Conservation (phyloP, 2,113 vertebrate species). For the Antechinus flavipes region DNA sequence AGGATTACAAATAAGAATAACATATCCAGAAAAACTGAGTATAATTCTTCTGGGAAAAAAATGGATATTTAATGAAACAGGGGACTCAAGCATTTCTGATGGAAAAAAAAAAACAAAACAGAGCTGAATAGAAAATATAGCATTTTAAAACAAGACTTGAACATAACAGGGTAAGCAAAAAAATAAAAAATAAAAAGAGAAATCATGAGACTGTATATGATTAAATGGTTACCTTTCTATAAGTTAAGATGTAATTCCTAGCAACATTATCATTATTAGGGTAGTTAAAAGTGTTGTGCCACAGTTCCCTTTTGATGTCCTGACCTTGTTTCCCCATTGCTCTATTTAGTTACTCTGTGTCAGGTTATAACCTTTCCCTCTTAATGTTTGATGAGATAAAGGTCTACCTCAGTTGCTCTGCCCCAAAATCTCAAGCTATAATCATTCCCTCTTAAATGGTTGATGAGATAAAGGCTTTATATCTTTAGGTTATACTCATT, state of each 20-base stretch:
- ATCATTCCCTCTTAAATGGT: no score
- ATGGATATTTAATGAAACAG: neutral
- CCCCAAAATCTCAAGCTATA: no score
- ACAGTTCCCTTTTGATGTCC: no score
- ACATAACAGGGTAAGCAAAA: neutral
- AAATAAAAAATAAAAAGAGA: neutral
- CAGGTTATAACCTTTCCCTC: no score
- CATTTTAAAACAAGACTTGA: neutral
- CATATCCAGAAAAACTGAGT: neutral
- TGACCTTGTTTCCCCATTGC: no score
- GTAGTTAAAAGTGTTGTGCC: neutral
- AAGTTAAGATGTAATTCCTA: neutral
- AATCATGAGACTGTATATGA: neutral
- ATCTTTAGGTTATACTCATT: no score
- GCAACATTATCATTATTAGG: no score
- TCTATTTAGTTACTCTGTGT: no score
- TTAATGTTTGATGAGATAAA: no score
- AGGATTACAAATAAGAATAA: neutral
- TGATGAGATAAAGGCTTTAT: no score
- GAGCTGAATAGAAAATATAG: no score
- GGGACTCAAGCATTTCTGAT: neutral
- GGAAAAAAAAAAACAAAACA: neutral
- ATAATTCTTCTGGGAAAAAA: neutral
- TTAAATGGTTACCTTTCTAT: neutral
- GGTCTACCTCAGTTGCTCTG: no score